Conservation (phyloP, 2,797 vertebrate species). For the Cryptoprocta ferox region DNA sequence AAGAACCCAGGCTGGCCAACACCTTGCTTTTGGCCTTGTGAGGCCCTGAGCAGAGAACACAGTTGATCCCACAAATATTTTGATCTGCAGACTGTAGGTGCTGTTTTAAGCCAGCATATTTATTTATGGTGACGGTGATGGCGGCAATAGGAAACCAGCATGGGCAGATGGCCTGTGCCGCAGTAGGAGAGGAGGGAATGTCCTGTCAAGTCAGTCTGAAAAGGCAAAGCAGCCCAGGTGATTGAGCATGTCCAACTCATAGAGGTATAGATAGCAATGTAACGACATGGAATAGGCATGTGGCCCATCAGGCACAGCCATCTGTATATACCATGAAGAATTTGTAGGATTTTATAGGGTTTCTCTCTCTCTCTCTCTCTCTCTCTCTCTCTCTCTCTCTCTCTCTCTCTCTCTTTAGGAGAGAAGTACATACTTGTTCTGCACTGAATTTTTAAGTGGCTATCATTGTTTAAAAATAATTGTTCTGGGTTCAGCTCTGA, state of each 20-base stretch:
- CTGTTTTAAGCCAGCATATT: neutral
- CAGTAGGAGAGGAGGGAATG: neutral
- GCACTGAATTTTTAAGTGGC: neutral
- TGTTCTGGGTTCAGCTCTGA: neutral
- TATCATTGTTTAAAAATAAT: neutral
- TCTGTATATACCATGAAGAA: neutral
- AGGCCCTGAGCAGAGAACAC: neutral
- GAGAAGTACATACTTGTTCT: neutral
- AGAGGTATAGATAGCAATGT: neutral
- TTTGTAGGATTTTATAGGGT: neutral
- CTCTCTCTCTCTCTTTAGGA: no score
- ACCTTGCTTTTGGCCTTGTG: neutral
- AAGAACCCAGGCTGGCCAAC: neutral
- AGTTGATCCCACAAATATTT: neutral
- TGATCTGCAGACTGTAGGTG: neutral
- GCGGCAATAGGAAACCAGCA: neutral
- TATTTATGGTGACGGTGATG: neutral
- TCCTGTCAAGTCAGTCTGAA: neutral
- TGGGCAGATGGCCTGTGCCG: accelerated
- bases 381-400: no score
- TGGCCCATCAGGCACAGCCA: neutral
- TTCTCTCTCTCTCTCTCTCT: no score
- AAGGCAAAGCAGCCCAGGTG: neutral
- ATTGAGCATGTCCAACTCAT: neutral
- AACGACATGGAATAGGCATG: accelerated